These are phyloP conservation scores for Champsocephalus gunnari DNA, from an alignment of 2,797 vertebrate species.

Conservation along the genomic window DNA sequence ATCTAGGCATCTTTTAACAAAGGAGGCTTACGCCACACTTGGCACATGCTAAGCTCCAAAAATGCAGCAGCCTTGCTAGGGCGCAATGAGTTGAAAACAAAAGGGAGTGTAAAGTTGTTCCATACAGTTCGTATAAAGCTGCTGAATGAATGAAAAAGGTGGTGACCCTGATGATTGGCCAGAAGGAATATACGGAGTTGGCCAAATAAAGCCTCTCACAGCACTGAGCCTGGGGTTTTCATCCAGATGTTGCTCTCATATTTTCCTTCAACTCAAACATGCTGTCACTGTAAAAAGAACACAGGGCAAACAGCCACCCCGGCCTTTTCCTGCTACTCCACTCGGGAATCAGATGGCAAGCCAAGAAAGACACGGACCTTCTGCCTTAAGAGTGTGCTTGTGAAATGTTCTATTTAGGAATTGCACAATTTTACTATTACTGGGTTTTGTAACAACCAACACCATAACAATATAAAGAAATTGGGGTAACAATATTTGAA, in stretches of 20 bases:
- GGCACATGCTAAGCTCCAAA: conserved; percentile 24
- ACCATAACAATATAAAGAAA: neutral
- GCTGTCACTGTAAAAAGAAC: conserved; percentile 68
- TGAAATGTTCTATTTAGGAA: neutral
- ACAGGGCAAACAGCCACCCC: conserved; percentile 50
- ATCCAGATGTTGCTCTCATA: conserved; percentile 79
- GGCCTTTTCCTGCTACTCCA: conserved; percentile 51
- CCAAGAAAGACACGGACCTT: conserved; percentile 5
- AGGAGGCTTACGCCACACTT: conserved; percentile 37
- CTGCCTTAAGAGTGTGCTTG: neutral
- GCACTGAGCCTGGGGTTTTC: conserved; percentile 55
- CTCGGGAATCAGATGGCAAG: conserved; percentile 36
- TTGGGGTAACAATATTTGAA: neutral
- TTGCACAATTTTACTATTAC: conserved; percentile 3
- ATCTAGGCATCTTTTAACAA: conserved; percentile 18
- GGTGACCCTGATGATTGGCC: conserved; percentile 34
- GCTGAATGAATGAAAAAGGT: conserved; percentile 31
- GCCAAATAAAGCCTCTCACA: conserved; percentile 45
- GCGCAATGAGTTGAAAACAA: neutral
- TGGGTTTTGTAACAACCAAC: neutral
- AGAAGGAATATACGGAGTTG: conserved; percentile 28
- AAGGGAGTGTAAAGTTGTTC: conserved; percentile 6
- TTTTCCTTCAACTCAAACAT: conserved; percentile 71
- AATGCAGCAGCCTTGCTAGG: conserved; percentile 30
- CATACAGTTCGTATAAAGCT: conserved; percentile 42